Base-by-base conservation (phyloP, 2,888 invertebrate genomes). In the Steinernema carpocapsae region DNA sequence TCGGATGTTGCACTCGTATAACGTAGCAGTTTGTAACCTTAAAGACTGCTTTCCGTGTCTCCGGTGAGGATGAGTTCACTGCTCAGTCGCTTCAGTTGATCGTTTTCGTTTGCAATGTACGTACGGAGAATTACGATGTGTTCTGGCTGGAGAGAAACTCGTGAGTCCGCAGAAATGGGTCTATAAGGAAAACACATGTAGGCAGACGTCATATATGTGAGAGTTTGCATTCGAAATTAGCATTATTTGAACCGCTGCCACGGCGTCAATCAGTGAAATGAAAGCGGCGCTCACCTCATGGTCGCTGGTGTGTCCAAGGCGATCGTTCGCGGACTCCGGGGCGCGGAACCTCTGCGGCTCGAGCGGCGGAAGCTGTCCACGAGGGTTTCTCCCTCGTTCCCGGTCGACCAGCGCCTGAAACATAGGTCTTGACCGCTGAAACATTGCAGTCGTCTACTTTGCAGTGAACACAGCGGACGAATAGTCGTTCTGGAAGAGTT, bases 401-500 rank as follows among this genome's bases (percentile, higher is more conserved):
- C 32, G 26, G 29, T 17, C 32, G 64, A 64, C 10, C 32, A 64
- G 14, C 64, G 12, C 17, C 64, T 64, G 22, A 64, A 64, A 32
- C 14, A 12, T 6, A 4, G 48, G 6, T 19, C 48, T 48, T 48
- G 17, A 7, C 48, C 48, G n/a, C 6, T 14, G 17, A 19, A 10
- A 37, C 37, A 37, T 37, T 37, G 4, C 3, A 37, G 10, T 37
- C 10, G 3, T 32, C 1, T 17, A 64, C 64, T 64, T 64, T 14
- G 64, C 64, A 29, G 29, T 26, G 32, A 64, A 64, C 17, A 64
- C 64, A 1, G 64, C 64, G 4, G 64, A 64, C 24, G 64, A 64
- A 32, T 64, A 64, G 17, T 64, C 64, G 64, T 64, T 64, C 12
- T 32, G 24, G 64, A 64, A 71, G 24, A 71, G 46, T 71, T 71